phyloP scores from a whole-genome alignment of 2,797 vertebrate genomes.

The Lacerta agilis region DNA sequence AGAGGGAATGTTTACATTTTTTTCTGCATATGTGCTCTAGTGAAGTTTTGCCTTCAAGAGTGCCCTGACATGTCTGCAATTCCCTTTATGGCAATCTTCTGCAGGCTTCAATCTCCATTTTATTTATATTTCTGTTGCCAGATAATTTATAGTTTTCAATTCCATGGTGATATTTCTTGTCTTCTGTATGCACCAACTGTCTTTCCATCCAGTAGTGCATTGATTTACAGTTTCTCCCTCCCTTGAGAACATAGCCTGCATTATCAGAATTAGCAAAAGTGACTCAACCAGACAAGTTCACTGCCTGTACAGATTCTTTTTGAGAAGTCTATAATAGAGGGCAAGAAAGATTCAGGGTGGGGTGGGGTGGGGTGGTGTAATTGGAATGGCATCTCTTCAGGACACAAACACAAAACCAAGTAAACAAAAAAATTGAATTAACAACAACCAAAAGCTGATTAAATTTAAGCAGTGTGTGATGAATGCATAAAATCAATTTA shows the following conservation, averaged over 20 bases:
- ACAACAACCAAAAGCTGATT: neutral
- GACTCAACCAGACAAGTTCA: neutral
- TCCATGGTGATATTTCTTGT: rapidly evolving
- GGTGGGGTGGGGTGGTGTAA: too few species aligned
- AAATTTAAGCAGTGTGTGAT: neutral
- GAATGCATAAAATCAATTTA: neutral
- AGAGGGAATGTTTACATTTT: neutral
- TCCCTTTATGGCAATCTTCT: rapidly evolving
- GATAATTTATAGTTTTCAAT: neutral
- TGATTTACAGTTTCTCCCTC: rapidly evolving
- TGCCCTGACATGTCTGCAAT: rapidly evolving
- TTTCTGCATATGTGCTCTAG: rapidly evolving
- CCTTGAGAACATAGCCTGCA: neutral
- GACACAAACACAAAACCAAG: neutral
- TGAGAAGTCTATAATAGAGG: neutral
- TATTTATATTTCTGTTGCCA: slow-evolving; percentile 23
- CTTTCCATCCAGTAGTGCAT: rapidly evolving
- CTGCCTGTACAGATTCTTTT: neutral
- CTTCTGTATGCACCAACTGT: rapidly evolving
- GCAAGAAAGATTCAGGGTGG: neutral
- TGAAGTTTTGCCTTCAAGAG: rapidly evolving
- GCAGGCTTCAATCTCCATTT: neutral
- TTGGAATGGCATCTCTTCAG: neutral
- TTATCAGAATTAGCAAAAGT: neutral
- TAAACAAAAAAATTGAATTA: neutral